A percentile compares a stretch with the other conserved stretches of the same genome.
Conservation (phyloP, 1,140 invertebrate genomes). For the Armadillidium nasatum region DNA sequence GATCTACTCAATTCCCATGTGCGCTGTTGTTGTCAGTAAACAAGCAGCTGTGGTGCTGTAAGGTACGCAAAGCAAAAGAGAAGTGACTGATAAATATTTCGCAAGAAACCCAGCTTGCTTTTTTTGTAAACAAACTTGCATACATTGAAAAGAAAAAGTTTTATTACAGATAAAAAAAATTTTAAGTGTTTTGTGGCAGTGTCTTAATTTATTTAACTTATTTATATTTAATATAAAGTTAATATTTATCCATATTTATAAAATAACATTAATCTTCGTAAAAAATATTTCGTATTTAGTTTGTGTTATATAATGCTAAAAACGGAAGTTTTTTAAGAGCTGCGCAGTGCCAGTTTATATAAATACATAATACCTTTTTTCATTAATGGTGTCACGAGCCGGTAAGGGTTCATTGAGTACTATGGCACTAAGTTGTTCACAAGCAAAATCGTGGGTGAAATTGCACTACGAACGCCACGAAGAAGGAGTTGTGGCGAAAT, state of each 20-base stretch:
- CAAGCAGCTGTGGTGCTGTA: not conserved
- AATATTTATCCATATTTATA: not conserved
- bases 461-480: slow-evolving; percentile 39
- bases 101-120: not conserved
- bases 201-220: not conserved
- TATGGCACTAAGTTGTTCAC: slow-evolving; percentile 40
- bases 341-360: not conserved
- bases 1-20: not conserved
- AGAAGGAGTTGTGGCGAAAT: slow-evolving; percentile 43
- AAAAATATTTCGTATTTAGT: not conserved
- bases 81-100: not conserved
- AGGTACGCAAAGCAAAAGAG: not conserved
- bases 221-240: not conserved
- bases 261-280: not conserved
- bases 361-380: not conserved
- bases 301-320: not conserved
- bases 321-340: not conserved
- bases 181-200: too few species aligned
- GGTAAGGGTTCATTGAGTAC: slow-evolving; percentile 32
- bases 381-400: slow-evolving; percentile 41
- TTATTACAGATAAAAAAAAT: not conserved
- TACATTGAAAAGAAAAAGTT: not conserved
- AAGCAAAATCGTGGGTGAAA: slow-evolving; percentile 41
- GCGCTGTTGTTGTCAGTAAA: not conserved
- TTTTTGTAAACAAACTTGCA: not conserved